A percentile compares a stretch with the other conserved stretches of the same genome.
phyloP scores from a whole-genome alignment of 1,140 invertebrate species.

The Cotesia chilonis region DNA sequence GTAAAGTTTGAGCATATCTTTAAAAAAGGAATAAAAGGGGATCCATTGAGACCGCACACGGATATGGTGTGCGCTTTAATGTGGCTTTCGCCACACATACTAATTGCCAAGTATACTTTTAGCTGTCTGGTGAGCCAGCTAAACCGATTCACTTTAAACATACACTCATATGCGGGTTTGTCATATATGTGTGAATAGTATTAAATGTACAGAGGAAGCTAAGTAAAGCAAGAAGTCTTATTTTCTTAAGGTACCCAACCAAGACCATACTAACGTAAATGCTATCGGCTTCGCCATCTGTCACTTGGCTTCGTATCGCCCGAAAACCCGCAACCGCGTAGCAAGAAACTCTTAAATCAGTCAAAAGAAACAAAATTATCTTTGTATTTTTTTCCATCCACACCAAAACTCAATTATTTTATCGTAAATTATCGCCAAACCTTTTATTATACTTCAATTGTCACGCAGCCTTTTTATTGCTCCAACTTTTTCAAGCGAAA shows the following conservation, averaged over 20 bases:
- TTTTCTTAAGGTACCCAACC: too few species aligned
- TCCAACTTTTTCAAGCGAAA: too few species aligned
- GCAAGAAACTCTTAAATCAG: too few species aligned
- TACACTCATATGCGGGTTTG: not conserved
- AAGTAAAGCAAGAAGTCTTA: too few species aligned
- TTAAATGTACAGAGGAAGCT: too few species aligned
- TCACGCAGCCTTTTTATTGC: too few species aligned
- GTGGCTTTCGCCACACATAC: conserved; percentile 28
- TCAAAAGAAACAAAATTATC: too few species aligned
- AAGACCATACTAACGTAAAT: conserved; percentile 8
- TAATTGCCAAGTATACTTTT: conserved; percentile 27
- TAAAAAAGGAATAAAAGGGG: not conserved
- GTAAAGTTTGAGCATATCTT: conserved; percentile 4
- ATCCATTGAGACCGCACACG: conserved; percentile 22
- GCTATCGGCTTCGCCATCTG: conserved; percentile 29
- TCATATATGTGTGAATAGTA: not conserved
- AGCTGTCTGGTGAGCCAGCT: conserved; percentile 16
- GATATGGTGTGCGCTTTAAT: conserved; percentile 21
- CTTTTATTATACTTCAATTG: too few species aligned
- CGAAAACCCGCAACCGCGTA: not conserved
- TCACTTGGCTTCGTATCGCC: conserved; percentile 16
- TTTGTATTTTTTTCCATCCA: too few species aligned
- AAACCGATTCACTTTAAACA: not conserved
- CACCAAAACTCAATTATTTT: too few species aligned
- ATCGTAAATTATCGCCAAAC: too few species aligned